These are phyloP conservation scores for Linyphia triangularis DNA, from an alignment of 2,888 invertebrate genomes.

Conservation along the genomic window DNA sequence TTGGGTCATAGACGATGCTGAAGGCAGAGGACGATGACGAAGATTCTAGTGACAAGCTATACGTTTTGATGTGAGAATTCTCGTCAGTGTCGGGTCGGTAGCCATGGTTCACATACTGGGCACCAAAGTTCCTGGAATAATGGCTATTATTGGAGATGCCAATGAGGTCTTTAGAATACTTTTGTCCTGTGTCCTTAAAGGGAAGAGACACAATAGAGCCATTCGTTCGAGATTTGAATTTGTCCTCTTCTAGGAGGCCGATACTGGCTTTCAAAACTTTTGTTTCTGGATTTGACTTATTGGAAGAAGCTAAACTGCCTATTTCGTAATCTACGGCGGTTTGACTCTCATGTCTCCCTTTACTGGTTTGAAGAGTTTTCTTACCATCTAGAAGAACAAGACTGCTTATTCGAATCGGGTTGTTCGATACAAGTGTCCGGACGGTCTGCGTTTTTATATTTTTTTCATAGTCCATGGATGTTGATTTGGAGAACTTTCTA, in stretches of 20 bases:
- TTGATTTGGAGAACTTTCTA: neutral
- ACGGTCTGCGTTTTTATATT: neutral
- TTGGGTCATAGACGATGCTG: constrained; percentile 54
- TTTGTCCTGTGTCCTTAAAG: neutral
- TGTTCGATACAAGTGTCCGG: constrained; percentile 23
- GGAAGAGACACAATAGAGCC: neutral
- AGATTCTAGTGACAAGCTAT: neutral
- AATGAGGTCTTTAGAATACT: too few species aligned
- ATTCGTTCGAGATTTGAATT: neutral
- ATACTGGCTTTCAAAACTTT: neutral
- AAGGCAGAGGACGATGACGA: neutral
- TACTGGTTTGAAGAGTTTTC: constrained; percentile 22
- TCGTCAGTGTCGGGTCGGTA: neutral
- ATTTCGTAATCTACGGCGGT: constrained; percentile 9
- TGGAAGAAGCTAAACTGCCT: neutral
- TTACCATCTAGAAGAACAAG: constrained; percentile 10
- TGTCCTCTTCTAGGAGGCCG: neutral
- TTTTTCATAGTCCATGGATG: neutral
- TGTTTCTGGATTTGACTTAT: neutral
- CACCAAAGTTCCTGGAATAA: constrained; percentile 10
- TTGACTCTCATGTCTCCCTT: constrained; percentile 22
- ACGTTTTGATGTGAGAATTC: neutral
- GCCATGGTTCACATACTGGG: neutral
- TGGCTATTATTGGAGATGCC: neutral
- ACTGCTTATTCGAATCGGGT: constrained; percentile 19